Base-by-base conservation (phyloP, 2,888 invertebrate genomes). In the Microctonus hyperodae region DNA sequence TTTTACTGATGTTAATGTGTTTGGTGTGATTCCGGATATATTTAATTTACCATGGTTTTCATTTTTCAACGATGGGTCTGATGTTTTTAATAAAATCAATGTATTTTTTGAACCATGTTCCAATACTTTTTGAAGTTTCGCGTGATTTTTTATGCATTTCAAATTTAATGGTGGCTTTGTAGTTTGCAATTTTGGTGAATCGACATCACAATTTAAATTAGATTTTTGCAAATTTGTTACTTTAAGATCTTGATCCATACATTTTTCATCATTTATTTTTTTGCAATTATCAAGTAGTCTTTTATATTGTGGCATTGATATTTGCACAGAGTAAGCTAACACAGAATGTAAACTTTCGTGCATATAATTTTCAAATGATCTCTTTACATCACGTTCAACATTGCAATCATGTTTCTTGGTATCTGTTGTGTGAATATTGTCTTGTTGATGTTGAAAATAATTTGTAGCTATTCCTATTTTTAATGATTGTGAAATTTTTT, bases 291-390 rank as follows among this genome's bases (percentile, higher is more conserved):
- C 74, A 4, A 77, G 61, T 11, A 65, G 69, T 44, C 64, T 70
- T 40, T 74, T 72, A 22, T 76, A 75, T 3, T 65, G 50, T 0
- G 78, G 73, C 0, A 69, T 64, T 50, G 75, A 72, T 23, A 80
- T 66, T 50, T 76, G 75, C 0, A 78, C 75, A 28, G 79, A 78
- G 20, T 79, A 81, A 16, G 76, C 78, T 4, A 81, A 69, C 2
- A 81, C 78, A 13, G 72, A 77, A 60, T 82, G 81, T 5, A 81
- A 71, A 69, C 76, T 81, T 3, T 72, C 71, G 57, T 82, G 81
- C 77, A 79, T 80, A 31, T 75, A 76, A 16, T 65, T 70, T 13
- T 75, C 74, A 25, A 78, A 78, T 0, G 75, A 72, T 6, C 69
- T 70, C n/a, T 33, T 51, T 10, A 25, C 53, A 28, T 25, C 22